A percentile compares a stretch with the other conserved stretches of the same genome.
Evolutionary conservation across 2,888 invertebrate species (phyloP).

Genomic region (Notocelia uddmanniana): DNA sequence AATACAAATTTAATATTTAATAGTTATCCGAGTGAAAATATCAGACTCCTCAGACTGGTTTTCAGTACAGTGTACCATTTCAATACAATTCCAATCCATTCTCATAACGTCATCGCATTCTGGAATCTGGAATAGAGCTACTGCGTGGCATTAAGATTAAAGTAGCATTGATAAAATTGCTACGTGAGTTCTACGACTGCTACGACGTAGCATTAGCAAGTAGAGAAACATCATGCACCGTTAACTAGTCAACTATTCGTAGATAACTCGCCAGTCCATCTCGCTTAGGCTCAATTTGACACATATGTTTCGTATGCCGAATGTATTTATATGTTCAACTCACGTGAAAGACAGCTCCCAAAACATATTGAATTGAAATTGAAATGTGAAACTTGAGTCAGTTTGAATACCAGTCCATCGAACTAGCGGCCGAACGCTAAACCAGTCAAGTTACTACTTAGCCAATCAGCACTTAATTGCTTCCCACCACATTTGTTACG

Average conservation of each 20-base stretch:
- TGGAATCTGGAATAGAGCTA: no score
- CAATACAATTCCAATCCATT: no score
- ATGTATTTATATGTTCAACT: no score
- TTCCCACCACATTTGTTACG: constrained; percentile 27
- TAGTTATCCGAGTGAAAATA: no score
- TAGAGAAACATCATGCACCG: constrained; percentile 6
- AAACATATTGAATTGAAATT: background rate
- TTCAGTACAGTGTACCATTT: no score
- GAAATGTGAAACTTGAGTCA: background rate
- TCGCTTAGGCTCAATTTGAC: no score
- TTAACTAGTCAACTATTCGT: background rate
- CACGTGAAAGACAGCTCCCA: no score
- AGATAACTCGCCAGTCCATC: constrained; percentile 28
- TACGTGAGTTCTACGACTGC: constrained; percentile 29
- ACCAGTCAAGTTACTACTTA: constrained; percentile 29
- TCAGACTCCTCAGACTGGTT: no score
- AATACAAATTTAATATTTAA: no score
- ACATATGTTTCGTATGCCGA: no score
- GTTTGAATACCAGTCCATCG: background rate
- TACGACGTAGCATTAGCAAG: constrained; percentile 26
- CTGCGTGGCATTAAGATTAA: no score
- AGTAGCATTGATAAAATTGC: background rate
- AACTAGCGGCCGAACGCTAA: background rate
- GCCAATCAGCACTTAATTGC: constrained; percentile 32
- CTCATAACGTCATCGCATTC: no score